Evolutionary conservation across 2,113 vertebrate species (phyloP).

Genomic region (Coregonus clupeaformis): DNA sequence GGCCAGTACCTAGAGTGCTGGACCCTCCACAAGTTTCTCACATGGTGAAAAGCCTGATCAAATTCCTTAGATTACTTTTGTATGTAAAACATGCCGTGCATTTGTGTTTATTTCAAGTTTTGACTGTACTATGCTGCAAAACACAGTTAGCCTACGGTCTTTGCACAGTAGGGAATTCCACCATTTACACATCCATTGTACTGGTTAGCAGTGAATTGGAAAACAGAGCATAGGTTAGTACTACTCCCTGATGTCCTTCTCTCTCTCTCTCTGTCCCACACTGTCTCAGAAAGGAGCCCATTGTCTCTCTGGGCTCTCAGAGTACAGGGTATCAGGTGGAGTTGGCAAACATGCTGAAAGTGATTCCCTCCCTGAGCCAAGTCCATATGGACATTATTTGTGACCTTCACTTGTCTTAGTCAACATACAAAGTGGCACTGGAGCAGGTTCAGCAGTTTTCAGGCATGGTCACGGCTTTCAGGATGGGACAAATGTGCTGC

Average conservation of each 20-base stretch:
- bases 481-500: neutral
- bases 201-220: neutral
- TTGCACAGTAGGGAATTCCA: neutral
- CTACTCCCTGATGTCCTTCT: slow-evolving; percentile 2
- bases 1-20: too few species aligned
- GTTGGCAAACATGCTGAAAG: slow-evolving; percentile 24
- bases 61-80: too few species aligned
- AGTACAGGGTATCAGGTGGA: slow-evolving; percentile 18
- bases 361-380: slow-evolving; percentile 15
- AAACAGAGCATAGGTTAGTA: slow-evolving; percentile 17
- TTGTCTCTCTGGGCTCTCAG: neutral
- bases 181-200: neutral
- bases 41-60: too few species aligned
- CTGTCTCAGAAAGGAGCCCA: neutral
- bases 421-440: neutral
- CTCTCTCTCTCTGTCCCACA: neutral
- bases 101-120: too few species aligned
- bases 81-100: too few species aligned
- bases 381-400: slow-evolving; percentile 28
- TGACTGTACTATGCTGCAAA: too few species aligned
- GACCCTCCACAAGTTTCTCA: too few species aligned
- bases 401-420: slow-evolving; percentile 49
- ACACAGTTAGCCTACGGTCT: neutral
- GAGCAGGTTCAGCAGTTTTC: neutral
- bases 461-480: neutral